phyloP scores from a whole-genome alignment of 64 coral and sea anemone genomes.

The Orbicella faveolata region DNA sequence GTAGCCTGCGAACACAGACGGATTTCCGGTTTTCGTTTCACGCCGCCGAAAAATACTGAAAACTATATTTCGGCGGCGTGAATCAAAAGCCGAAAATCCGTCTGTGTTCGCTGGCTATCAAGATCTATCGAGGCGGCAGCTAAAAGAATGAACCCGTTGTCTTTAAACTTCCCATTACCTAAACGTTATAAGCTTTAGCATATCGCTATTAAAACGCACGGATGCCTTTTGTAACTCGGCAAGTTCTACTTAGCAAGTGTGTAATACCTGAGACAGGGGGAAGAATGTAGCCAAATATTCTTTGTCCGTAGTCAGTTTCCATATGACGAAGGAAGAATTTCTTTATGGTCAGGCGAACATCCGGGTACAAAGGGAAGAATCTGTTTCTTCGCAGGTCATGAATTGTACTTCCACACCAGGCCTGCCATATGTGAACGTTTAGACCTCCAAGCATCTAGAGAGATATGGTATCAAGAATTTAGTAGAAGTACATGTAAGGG shows the following conservation, averaged over 20 bases:
- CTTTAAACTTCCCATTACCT: background rate
- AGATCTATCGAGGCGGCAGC: too few species aligned
- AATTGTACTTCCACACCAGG: conserved; percentile 93
- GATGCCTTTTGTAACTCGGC: too few species aligned
- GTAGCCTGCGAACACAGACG: too few species aligned
- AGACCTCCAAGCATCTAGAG: conserved; percentile 79
- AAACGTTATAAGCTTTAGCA: too few species aligned
- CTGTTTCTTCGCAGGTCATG: conserved; percentile 86
- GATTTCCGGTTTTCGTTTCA: too few species aligned
- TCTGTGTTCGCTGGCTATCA: too few species aligned
- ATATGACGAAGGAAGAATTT: conserved; percentile 67
- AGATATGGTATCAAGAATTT: background rate
- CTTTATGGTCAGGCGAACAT: conserved; percentile 66
- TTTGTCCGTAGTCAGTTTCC: conserved; percentile 85
- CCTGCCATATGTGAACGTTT: conserved; percentile 96
- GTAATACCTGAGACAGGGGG: conserved; percentile 79
- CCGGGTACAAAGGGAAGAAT: conserved; percentile 90
- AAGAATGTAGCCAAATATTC: conserved; percentile 92
- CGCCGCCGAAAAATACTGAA: too few species aligned
- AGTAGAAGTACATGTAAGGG: background rate
- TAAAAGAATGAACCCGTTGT: too few species aligned
- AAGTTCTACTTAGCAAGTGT: background rate
- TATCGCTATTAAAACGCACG: too few species aligned
- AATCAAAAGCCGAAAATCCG: too few species aligned
- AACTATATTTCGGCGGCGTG: too few species aligned